A percentile compares a stretch with the other conserved stretches of the same genome.
These are phyloP conservation scores for Vipera ursinii DNA, from an alignment of 2,797 vertebrate genomes.

Conservation along the genomic window DNA sequence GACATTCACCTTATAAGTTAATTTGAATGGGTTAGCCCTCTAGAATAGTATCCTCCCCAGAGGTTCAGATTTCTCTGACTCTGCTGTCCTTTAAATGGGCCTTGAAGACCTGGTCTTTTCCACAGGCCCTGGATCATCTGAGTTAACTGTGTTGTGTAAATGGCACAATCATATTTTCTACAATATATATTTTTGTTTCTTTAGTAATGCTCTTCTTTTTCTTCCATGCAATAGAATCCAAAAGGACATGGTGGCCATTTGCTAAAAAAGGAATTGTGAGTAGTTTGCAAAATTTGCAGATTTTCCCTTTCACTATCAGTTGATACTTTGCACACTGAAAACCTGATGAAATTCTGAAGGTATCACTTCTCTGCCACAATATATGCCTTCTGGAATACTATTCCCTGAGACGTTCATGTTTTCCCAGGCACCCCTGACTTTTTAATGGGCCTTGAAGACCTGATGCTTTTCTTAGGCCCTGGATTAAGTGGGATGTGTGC, in stretches of 20 bases:
- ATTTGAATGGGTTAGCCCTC: neutral
- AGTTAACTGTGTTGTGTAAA: neutral
- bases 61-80: neutral
- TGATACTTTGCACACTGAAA: constrained; percentile 17
- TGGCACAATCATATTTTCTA: neutral
- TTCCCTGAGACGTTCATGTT: neutral
- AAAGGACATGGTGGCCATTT: constrained; percentile 90
- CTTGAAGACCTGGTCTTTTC: neutral
- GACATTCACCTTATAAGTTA: neutral
- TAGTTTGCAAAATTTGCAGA: constrained; percentile 42
- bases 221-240: constrained; percentile 75
- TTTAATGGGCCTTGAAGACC: neutral
- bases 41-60: neutral
- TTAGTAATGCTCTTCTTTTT: constrained; percentile 48
- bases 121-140: neutral
- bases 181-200: neutral
- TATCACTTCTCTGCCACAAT: neutral
- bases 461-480: neutral
- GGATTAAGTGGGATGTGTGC: neutral
- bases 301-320: neutral
- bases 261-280: constrained; percentile 78
- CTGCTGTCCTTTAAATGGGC: neutral
- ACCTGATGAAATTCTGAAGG: neutral
- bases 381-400: neutral
- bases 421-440: neutral